Conservation (phyloP, 2,888 invertebrate species). For the Villa cingulata region DNA sequence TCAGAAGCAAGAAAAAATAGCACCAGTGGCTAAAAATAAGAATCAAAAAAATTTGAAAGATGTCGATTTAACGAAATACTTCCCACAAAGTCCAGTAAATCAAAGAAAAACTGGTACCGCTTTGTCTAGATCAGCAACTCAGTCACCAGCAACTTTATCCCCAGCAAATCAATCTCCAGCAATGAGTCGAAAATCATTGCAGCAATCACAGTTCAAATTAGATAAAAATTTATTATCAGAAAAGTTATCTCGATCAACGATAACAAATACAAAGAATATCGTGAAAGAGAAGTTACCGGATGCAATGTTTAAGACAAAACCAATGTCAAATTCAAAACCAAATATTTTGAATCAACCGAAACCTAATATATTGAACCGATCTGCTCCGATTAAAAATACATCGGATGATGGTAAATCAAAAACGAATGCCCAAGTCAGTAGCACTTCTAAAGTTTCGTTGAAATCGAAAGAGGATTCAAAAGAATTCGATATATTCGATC, state of each 20-base stretch:
- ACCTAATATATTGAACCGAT: background rate
- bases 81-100: conserved; percentile 30
- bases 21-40: conserved; percentile 25
- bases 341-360: background rate
- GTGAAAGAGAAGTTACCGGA: background rate
- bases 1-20: conserved; percentile 27
- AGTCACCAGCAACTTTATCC: conserved; percentile 1
- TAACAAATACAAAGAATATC: background rate
- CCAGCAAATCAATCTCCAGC: conserved; percentile 6
- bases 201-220: background rate
- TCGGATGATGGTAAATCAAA: conserved; percentile 9
- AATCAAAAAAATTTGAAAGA: conserved; percentile 34
- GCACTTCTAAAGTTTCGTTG: background rate
- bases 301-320: background rate
- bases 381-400: conserved; percentile 10
- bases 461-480: background rate
- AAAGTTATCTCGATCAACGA: background rate
- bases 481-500: conserved; percentile 30
- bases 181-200: conserved; percentile 2
- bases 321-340: background rate
- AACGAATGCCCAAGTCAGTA: background rate
- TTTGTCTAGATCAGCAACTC: conserved; percentile 1
- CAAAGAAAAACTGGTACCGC: conserved; percentile 16
- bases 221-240: background rate
- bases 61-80: conserved; percentile 34